Evolutionary conservation across 2,888 invertebrate genomes (phyloP), one percentile per base, ranked within the genome.

Genomic region (Cheilosia grossa): DNA sequence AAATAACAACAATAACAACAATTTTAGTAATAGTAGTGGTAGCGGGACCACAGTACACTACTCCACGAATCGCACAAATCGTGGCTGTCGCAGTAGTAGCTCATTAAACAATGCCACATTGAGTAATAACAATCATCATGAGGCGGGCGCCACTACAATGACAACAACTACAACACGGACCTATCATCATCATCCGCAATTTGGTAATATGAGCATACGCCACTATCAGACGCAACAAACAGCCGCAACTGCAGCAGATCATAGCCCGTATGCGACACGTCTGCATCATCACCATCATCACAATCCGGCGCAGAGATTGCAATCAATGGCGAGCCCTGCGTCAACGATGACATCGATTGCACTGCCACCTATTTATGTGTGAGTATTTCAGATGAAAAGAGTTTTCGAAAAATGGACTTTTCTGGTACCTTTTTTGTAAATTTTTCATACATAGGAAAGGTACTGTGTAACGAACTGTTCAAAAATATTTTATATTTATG

Each of bases 111-210:
- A 37, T 75, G 61, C 54, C 44, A n/a, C 87, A 83, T n/a, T 79
- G 78, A 88, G 64, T 87, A 88, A 69, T 85, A 86, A 87, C 80
- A 88, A 88, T 66, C 81, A 87, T 15, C 80, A 87, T 77, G 73
- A 86, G 19, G 56, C 83, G n/a, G 63, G 49, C 4, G 44, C 72
- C 7, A 51, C 73, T 0, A 17, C 53, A 44, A 64, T 61, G n/a
- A 88, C 42, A 88, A 88, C 42, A 88, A 88, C 79, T 88, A 90
- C 87, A 88, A 89, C 79, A 33, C 88, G 88, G 9, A 89, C 87
- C 79, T 91, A 91, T 83, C 82, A 86, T 49, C 91, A 91, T 87
- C 91, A 91, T 88, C 91, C 91, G 24, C 91, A 91, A 61, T 91
- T 91, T 67, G 91, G 91, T 37, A 91, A 91, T 80, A 91, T 91